Conservation (phyloP, 2,888 invertebrate species). For the Hypomecis atomaria region DNA sequence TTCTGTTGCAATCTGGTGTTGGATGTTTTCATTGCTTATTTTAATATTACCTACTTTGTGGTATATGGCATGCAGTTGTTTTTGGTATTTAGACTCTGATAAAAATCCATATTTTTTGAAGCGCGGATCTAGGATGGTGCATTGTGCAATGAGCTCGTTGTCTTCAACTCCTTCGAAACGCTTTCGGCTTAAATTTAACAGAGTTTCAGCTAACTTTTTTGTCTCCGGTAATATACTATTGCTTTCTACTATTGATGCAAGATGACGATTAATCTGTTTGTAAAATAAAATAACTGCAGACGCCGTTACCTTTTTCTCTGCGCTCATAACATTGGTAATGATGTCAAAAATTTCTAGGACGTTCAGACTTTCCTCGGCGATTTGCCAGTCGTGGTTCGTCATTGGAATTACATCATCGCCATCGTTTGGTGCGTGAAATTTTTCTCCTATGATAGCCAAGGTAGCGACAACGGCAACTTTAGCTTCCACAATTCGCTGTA, state of each 20-base stretch:
- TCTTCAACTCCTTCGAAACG: constrained; percentile 1
- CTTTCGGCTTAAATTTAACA: neutral
- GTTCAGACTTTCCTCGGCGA: too few species aligned
- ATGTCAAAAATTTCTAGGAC: neutral
- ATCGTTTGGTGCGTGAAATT: neutral
- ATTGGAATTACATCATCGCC: neutral
- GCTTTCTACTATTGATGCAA: neutral
- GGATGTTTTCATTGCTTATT: too few species aligned
- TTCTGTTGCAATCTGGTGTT: neutral
- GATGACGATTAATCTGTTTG: neutral
- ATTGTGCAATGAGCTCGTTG: neutral
- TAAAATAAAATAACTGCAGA: neutral
- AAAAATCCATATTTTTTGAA: constrained; percentile 11
- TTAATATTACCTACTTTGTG: neutral
- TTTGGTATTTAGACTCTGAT: neutral
- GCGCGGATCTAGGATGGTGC: constrained; percentile 9
- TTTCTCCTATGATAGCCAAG: neutral
- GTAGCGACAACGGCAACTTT: constrained; percentile 3
- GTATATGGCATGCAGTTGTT: neutral
- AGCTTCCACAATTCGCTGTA: neutral
- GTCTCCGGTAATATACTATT: neutral
- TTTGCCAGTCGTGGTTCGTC: too few species aligned
- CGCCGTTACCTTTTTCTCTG: neutral
- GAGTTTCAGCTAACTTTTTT: neutral
- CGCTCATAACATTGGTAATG: neutral